Conservation (phyloP, 1,140 invertebrate species). For the Tribolium castaneum region DNA sequence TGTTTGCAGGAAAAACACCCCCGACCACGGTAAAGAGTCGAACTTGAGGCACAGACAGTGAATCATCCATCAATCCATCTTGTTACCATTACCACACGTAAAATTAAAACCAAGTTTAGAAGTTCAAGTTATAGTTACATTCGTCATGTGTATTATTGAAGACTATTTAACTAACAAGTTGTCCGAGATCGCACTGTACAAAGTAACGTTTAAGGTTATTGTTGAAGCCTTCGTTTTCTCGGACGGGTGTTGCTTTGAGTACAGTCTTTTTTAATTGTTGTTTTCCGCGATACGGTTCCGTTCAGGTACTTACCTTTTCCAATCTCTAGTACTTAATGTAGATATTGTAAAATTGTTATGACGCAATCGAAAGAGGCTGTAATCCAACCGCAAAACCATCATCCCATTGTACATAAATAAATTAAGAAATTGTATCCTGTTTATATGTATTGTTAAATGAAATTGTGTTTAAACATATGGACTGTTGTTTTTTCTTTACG, state of each 20-base stretch:
- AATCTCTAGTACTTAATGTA: constrained; percentile 31
- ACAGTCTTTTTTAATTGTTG: constrained; percentile 38
- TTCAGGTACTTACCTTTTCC: constrained; percentile 31
- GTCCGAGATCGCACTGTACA: constrained; percentile 43
- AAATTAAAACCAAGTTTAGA: constrained; percentile 20
- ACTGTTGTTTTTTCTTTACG: constrained; percentile 50
- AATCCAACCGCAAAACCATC: constrained; percentile 38
- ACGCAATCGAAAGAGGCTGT: constrained; percentile 40
- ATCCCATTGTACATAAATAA: constrained; percentile 36
- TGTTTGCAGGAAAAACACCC: constrained; percentile 61
- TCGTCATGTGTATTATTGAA: constrained; percentile 40
- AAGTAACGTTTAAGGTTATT: constrained; percentile 42
- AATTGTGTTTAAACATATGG: constrained; percentile 52
- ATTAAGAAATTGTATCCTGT: constrained; percentile 46
- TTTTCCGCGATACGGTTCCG: not conserved
- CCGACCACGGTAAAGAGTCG: constrained; percentile 62
- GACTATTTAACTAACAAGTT: constrained; percentile 39
- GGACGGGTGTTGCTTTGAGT: constrained; percentile 38
- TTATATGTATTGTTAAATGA: constrained; percentile 50
- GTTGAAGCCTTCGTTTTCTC: constrained; percentile 41
- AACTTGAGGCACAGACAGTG: constrained; percentile 62
- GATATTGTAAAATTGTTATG: constrained; percentile 40
- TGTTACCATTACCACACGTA: constrained; percentile 28
- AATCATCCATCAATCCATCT: constrained; percentile 17
- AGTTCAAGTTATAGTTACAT: constrained; percentile 39